phyloP scores from a whole-genome alignment of 2,797 vertebrate genomes.

The Lithobates sylvaticus region DNA sequence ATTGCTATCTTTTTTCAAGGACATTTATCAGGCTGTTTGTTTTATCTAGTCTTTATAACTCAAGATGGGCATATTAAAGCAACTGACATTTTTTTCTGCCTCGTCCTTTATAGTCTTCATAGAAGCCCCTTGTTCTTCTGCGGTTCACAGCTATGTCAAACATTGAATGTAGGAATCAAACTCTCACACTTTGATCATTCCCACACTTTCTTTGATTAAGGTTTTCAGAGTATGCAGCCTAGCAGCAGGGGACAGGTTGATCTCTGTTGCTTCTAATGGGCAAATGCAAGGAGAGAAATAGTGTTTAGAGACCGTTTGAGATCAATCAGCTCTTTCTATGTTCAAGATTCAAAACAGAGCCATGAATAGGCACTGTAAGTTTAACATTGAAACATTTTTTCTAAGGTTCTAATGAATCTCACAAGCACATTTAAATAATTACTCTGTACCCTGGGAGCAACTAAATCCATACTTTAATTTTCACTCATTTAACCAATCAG shows the following conservation, averaged over 20 bases:
- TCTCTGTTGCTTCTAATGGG: slow-evolving; percentile 75
- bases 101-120: slow-evolving; percentile 70
- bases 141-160: slow-evolving; percentile 69
- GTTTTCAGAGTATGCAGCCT: slow-evolving; percentile 74
- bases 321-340: slow-evolving; percentile 72
- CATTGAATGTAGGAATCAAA: slow-evolving; percentile 72
- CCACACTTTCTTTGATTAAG: slow-evolving; percentile 76
- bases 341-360: slow-evolving; percentile 72
- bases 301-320: slow-evolving; percentile 74
- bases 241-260: slow-evolving; percentile 75
- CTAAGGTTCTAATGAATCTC: slow-evolving; percentile 28
- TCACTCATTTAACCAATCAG: not conserved
- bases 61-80: slow-evolving; percentile 72
- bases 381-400: slow-evolving; percentile 42
- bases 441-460: not conserved
- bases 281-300: slow-evolving; percentile 71
- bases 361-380: slow-evolving; percentile 64
- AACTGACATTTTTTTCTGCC: slow-evolving; percentile 68
- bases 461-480: not conserved
- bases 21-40: slow-evolving; percentile 69
- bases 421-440: slow-evolving; percentile 40
- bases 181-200: slow-evolving; percentile 73
- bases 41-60: slow-evolving; percentile 65
- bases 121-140: slow-evolving; percentile 68
- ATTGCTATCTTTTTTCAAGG: slow-evolving; percentile 55